Evolutionary conservation across 2,888 invertebrate genomes (phyloP).

Genomic region (Microctonus hyperodae): DNA sequence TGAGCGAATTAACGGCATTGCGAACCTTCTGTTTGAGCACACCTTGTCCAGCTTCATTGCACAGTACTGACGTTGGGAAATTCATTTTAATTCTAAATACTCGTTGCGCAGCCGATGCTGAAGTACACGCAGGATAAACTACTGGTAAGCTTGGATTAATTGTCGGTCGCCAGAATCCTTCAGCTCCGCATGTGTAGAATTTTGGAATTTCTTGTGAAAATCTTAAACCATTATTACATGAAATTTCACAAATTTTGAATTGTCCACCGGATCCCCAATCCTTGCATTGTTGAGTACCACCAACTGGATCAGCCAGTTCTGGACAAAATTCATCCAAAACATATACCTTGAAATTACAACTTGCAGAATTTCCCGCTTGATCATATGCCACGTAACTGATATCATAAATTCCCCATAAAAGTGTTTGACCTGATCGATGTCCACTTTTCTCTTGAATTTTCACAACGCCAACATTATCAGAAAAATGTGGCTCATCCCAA

Average conservation of each 20-base stretch:
- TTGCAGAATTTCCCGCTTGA: conserved; percentile 89
- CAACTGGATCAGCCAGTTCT: conserved; percentile 85
- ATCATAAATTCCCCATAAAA: conserved; percentile 91
- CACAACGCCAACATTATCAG: conserved; percentile 85
- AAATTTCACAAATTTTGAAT: conserved; percentile 93
- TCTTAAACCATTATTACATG: conserved; percentile 82
- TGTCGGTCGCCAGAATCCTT: conserved; percentile 97
- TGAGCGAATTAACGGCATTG: conserved; percentile 87
- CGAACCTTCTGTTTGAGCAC: conserved; percentile 89
- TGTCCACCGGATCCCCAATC: conserved; percentile 97
- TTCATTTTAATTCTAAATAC: conserved; percentile 93
- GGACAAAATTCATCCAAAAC: conserved; percentile 92
- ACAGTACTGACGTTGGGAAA: conserved; percentile 95
- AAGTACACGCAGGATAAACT: conserved; percentile 92
- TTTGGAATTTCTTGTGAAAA: conserved; percentile 95
- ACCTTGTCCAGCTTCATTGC: conserved; percentile 94
- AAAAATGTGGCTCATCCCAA: conserved; percentile 92
- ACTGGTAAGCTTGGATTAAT: conserved; percentile 79
- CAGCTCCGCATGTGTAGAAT: conserved; percentile 97
- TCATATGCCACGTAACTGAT: conserved; percentile 94
- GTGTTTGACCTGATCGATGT: conserved; percentile 85
- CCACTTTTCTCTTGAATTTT: conserved; percentile 85
- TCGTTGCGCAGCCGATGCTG: conserved; percentile 89
- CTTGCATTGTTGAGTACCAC: conserved; percentile 90
- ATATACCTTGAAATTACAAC: conserved; percentile 90